Conservation (phyloP, 1,140 invertebrate genomes). For the Rhysida immarginata region DNA sequence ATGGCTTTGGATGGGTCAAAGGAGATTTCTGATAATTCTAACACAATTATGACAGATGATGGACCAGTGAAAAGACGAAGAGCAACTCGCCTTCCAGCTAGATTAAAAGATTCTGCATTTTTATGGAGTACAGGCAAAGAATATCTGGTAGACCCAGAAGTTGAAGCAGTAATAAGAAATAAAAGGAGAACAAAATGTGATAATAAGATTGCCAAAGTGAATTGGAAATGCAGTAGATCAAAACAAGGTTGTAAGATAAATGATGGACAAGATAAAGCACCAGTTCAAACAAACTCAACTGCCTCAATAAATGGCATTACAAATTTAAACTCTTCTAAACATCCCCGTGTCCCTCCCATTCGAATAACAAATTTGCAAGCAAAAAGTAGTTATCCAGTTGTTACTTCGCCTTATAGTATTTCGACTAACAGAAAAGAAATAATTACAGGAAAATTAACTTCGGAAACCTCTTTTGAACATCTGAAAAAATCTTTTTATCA, state of each 20-base stretch:
- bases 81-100: conserved; percentile 3
- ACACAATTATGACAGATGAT: neutral
- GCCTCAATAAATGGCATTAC: neutral
- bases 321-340: neutral
- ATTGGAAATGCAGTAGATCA: neutral
- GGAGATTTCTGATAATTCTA: neutral
- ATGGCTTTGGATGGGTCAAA: neutral
- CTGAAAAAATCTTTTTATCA: neutral
- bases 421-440: neutral
- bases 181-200: no score
- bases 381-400: neutral
- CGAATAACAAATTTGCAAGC: neutral
- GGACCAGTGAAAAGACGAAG: neutral
- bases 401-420: no score
- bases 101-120: conserved; percentile 6
- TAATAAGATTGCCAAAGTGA: no score
- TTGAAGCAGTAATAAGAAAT: neutral
- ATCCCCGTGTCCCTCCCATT: neutral
- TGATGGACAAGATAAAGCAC: neutral
- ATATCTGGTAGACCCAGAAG: neutral
- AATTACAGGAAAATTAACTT: neutral
- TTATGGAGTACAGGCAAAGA: conserved; percentile 2
- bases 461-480: neutral
- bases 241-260: neutral
- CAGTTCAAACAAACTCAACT: neutral